A percentile compares a stretch with the other conserved stretches of the same genome.
phyloP scores from a whole-genome alignment of 2,888 invertebrate species.

The Macrostomum cliftonense region DNA sequence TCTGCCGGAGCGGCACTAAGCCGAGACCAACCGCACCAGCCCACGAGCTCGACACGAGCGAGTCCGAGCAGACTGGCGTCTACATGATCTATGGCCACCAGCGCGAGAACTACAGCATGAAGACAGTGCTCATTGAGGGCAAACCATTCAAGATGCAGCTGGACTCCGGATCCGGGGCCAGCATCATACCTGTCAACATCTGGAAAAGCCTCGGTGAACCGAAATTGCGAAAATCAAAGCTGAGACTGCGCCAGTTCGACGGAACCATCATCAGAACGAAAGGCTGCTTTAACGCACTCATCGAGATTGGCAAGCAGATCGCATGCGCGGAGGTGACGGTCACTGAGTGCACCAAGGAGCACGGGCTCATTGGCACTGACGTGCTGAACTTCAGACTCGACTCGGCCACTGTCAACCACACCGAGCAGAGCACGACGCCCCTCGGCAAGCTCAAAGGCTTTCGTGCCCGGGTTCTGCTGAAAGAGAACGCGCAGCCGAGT shows the following conservation, averaged over 20 bases:
- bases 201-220: neutral
- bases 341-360: no score
- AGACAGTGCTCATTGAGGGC: neutral
- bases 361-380: no score
- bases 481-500: neutral
- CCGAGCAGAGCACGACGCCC: neutral
- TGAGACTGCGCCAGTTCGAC: neutral
- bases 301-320: neutral
- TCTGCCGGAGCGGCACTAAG: no score
- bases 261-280: neutral
- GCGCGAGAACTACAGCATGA: no score
- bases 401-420: neutral
- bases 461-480: neutral
- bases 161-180: neutral
- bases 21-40: no score
- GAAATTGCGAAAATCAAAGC: neutral
- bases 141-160: neutral
- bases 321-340: neutral
- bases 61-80: no score
- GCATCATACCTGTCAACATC: neutral
- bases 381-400: no score
- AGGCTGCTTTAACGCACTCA: neutral
- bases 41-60: no score
- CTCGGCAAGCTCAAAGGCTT: slow-evolving; percentile 2
- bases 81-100: no score